These are phyloP conservation scores for Aphelocoma californica DNA, from an alignment of 2,797 vertebrate species.

Conservation along the genomic window DNA sequence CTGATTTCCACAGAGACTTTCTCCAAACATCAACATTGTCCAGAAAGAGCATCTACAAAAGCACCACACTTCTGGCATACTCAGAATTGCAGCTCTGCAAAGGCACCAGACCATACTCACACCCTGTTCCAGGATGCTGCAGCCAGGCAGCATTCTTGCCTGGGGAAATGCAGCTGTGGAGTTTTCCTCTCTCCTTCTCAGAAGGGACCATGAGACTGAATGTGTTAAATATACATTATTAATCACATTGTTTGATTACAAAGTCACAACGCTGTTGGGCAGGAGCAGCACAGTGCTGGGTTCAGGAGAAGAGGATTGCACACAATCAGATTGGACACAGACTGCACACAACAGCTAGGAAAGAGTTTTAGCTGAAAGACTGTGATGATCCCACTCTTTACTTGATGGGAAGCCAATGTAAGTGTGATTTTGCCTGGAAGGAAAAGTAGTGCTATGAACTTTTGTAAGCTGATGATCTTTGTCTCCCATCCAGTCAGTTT, in stretches of 20 bases:
- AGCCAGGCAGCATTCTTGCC: neutral
- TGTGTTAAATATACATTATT: neutral
- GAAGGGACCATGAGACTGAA: neutral
- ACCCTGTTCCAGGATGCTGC: neutral
- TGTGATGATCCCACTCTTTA: neutral
- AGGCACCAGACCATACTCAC: rapidly evolving
- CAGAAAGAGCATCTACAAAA: neutral
- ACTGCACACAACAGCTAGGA: neutral
- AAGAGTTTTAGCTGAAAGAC: neutral
- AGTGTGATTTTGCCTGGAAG: neutral
- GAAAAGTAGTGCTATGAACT: neutral
- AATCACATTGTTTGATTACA: neutral
- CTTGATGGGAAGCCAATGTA: neutral
- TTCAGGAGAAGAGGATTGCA: neutral
- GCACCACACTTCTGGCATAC: neutral
- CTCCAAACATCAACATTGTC: neutral
- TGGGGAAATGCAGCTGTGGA: neutral
- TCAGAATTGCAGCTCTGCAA: neutral
- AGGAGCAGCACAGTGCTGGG: neutral
- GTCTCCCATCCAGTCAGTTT: neutral
- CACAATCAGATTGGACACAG: neutral
- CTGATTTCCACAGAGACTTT: neutral
- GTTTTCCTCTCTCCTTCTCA: neutral
- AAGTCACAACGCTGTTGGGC: rapidly evolving
- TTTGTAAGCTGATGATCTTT: neutral